These are phyloP conservation scores for Oreohelix idahoensis DNA, from an alignment of 1,140 invertebrate genomes.

Conservation along the genomic window DNA sequence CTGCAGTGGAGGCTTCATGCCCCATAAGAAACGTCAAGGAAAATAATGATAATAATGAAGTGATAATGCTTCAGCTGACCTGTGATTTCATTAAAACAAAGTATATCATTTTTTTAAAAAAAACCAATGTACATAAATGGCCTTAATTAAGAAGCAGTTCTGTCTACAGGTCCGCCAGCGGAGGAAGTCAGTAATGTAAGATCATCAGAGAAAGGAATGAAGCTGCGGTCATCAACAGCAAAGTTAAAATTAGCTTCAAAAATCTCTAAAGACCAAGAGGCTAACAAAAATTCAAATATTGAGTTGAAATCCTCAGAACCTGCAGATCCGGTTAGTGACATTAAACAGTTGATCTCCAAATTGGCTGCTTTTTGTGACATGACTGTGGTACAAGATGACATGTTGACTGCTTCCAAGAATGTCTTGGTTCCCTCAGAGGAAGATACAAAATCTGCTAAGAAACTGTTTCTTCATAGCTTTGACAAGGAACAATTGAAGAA, in stretches of 20 bases:
- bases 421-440: not conserved
- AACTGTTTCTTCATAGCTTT: conserved; percentile 25
- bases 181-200: not conserved
- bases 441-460: conserved; percentile 31
- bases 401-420: not conserved
- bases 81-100: too few relatives aligned
- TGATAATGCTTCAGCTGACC: too few relatives aligned
- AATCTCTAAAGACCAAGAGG: not conserved
- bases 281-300: not conserved
- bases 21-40: too few relatives aligned
- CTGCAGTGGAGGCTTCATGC: too few relatives aligned
- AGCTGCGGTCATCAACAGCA: not conserved
- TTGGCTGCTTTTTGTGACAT: conserved; percentile 30
- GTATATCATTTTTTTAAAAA: too few relatives aligned
- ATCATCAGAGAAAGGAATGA: not conserved
- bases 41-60: too few relatives aligned
- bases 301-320: not conserved
- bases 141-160: conserved; percentile 3
- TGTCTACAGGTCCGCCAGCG: conserved; percentile 13
- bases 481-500: conserved; percentile 37
- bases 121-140: too few relatives aligned
- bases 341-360: conserved; percentile 21
- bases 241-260: not conserved
- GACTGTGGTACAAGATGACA: conserved; percentile 17
- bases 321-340: not conserved